These are phyloP conservation scores for Pocillopora grandis DNA, from an alignment of 92 coral and sea anemone genomes.

Conservation along the genomic window DNA sequence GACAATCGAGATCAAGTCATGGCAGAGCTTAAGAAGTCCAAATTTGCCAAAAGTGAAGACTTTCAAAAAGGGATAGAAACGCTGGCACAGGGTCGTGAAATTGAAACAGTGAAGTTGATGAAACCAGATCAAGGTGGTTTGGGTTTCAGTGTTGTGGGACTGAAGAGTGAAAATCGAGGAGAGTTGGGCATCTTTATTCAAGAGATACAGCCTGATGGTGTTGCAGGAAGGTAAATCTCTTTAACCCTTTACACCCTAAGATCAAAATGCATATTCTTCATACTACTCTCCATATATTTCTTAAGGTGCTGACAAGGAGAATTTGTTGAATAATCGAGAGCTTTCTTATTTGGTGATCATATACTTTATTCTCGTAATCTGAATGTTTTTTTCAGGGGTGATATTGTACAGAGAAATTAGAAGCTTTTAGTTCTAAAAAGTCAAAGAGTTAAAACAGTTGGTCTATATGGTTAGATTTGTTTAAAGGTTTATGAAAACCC, in stretches of 20 bases:
- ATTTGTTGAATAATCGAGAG: no score
- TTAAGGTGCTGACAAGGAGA: no score
- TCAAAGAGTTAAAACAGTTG: no score
- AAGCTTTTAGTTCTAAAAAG: no score
- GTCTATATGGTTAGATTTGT: not conserved
- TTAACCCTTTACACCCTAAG: no score
- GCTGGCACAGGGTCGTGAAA: constrained; percentile 90
- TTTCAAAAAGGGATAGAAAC: constrained; percentile 75
- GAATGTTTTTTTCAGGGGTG: no score
- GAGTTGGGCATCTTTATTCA: constrained; percentile 97
- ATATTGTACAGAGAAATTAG: no score
- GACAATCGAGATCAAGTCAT: constrained; percentile 72
- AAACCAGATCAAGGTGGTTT: constrained; percentile 94
- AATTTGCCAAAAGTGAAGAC: constrained; percentile 61
- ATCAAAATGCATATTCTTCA: no score
- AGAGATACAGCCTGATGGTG: constrained; percentile 93
- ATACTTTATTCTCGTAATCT: no score
- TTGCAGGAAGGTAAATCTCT: constrained; percentile 80
- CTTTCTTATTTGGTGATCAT: no score
- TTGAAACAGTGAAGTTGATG: constrained; percentile 84
- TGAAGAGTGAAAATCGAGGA: constrained; percentile 97
- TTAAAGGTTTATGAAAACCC: no score
- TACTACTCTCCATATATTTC: no score
- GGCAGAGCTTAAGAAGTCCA: constrained; percentile 64
- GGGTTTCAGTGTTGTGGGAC: constrained; percentile 98